A percentile compares a stretch with the other conserved stretches of the same genome.
Conservation (phyloP, 2,888 invertebrate species). For the Mythimna ferrago region DNA sequence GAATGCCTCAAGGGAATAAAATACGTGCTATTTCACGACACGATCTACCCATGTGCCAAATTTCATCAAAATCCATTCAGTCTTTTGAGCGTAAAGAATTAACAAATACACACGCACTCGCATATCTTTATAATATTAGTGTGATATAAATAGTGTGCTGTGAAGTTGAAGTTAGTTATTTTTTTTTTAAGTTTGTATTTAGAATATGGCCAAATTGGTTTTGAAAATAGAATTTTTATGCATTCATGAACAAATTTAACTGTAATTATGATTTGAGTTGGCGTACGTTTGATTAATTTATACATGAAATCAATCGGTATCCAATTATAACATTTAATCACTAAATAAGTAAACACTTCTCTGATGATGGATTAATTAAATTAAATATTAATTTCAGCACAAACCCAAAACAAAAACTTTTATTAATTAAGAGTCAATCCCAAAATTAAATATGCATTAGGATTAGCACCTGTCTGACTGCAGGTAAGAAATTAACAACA, state of each 20-base stretch:
- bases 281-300: neutral
- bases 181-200: neutral
- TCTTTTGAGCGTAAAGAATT: too few species aligned
- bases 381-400: slow-evolving; percentile 2
- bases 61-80: too few species aligned
- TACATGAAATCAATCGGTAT: slow-evolving; percentile 15
- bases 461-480: slow-evolving; percentile 41
- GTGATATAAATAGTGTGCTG: too few species aligned
- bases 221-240: slow-evolving; percentile 7
- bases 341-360: neutral
- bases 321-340: neutral
- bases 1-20: too few species aligned
- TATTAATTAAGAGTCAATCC: slow-evolving; percentile 32
- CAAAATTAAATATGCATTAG: slow-evolving; percentile 33
- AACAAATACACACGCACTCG: too few species aligned
- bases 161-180: too few species aligned
- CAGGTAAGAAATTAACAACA: slow-evolving; percentile 38
- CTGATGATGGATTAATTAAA: neutral
- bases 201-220: slow-evolving; percentile 3
- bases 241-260: neutral
- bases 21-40: too few species aligned
- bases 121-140: too few species aligned
- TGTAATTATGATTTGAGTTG: neutral
- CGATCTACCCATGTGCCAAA: too few species aligned
- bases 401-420: slow-evolving; percentile 29